phyloP scores from a whole-genome alignment of 2,113 vertebrate genomes.

The Cygnus atratus region DNA sequence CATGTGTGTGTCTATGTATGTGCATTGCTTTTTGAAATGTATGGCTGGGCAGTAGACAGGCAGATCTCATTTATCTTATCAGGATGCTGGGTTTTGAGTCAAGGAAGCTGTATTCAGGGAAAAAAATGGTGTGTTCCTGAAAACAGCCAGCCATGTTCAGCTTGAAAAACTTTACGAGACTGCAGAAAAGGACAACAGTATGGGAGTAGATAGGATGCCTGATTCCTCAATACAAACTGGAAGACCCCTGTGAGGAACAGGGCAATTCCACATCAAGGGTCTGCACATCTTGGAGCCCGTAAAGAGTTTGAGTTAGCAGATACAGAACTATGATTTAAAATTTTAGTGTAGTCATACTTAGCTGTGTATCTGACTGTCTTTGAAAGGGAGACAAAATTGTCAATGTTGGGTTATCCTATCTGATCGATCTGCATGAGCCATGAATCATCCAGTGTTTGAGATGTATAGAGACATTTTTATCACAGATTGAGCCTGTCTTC shows the following conservation, averaged over 20 bases:
- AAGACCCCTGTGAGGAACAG: background rate
- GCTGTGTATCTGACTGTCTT: background rate
- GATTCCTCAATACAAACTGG: background rate
- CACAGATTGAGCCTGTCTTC: background rate
- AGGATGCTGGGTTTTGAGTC: background rate
- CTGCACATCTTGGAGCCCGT: background rate
- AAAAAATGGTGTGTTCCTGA: background rate
- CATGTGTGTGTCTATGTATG: background rate
- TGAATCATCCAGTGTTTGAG: background rate
- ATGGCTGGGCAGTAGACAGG: background rate
- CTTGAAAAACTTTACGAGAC: background rate
- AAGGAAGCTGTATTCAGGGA: background rate
- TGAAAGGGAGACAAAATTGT: background rate
- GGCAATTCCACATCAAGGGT: background rate
- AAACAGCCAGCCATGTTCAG: background rate
- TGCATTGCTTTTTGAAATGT: background rate
- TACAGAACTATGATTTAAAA: background rate
- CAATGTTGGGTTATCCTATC: accelerated
- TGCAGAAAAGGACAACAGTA: background rate
- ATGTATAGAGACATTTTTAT: background rate
- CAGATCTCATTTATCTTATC: background rate
- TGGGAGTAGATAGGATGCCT: background rate
- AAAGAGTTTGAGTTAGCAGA: background rate
- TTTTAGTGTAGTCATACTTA: background rate
- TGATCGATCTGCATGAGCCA: background rate